Evolutionary conservation across 2,888 invertebrate species (phyloP), one percentile per base, ranked within the genome.

Genomic region (Pachydiplax longipennis): DNA sequence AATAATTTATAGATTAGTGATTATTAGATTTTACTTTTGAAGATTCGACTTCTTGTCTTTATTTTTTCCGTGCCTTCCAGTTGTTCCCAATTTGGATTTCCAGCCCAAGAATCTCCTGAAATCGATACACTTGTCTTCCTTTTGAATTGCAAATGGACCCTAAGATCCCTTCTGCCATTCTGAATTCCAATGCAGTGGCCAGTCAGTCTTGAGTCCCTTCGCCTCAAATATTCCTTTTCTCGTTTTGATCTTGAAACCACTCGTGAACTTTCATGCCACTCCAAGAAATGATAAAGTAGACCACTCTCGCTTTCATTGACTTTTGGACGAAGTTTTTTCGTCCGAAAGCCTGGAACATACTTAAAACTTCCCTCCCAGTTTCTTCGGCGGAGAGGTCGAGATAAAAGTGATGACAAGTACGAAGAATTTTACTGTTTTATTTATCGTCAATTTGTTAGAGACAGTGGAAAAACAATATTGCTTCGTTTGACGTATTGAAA

Each of bases 121-220:
- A 65, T 87, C 87, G 87, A 87, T 87, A n/a, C 40, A 37, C 61
- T 87, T n/a, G 61, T 61, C 87, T 58, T 35, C 53, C 58, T 48
- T 87, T 87, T 87, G 87, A 87, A 87, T 87, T 87, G 61, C 87
- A 87, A 87, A 87, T 87, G 61, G 37, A n/a, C 87, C 37, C 61
- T 61, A n/a, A 87, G 37, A n/a, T 61, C 61, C 35, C 22, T 8
- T 37, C 35, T 87, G 87, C 87, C 87, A 87, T 87, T 83, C 83
- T 25, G 58, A 83, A 83, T 83, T 35, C 87, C 37, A 87, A 61
- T 61, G 37, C 87, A 87, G 61, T 87, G 87, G 61, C 87, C 87
- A 87, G 87, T 87, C 37, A 61, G 87, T 61, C 65, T 25, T 35
- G 53, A 83, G 83, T 82, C 48, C 25, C 48, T 44, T 82, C 82